phyloP scores from a whole-genome alignment of 53 echinoderm and acorn worm genomes.

The Holothuria scabra region DNA sequence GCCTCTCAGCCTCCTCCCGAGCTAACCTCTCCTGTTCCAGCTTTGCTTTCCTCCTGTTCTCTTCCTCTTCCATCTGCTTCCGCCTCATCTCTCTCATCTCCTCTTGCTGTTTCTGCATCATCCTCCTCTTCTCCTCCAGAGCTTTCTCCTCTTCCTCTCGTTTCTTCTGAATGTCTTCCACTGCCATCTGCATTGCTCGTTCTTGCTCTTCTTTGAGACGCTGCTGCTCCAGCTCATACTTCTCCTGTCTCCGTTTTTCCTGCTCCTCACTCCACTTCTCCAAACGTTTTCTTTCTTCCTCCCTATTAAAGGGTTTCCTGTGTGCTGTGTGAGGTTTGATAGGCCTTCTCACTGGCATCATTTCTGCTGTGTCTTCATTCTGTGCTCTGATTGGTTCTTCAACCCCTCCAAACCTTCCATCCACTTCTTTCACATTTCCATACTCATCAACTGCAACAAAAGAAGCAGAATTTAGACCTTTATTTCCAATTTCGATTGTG shows the following conservation, averaged over 20 bases:
- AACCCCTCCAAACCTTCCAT: constrained; percentile 64
- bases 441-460: constrained; percentile 16
- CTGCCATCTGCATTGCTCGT: constrained; percentile 67
- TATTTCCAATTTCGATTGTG: no score
- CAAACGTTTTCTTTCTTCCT: constrained; percentile 85
- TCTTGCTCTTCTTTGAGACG: constrained; percentile 76
- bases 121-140: constrained; percentile 65
- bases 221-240: constrained; percentile 87
- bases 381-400: constrained; percentile 44
- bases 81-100: constrained; percentile 65
- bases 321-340: constrained; percentile 24
- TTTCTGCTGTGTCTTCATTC: constrained; percentile 11
- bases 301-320: constrained; percentile 65
- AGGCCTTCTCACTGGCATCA: constrained; percentile 2
- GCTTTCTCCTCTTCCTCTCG: constrained; percentile 66
- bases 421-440: constrained; percentile 46
- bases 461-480: not conserved
- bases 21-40: constrained; percentile 55
- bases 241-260: constrained; percentile 78
- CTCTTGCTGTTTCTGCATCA: constrained; percentile 75
- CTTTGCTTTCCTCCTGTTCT: constrained; percentile 60
- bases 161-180: constrained; percentile 69
- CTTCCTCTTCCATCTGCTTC: constrained; percentile 64
- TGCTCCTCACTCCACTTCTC: constrained; percentile 96
- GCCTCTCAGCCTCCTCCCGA: constrained; percentile 73